Percentiles rank a stretch among this genome's conserved stretches.
Conservation (phyloP, 2,113 vertebrate species). For the Sander vitreus region DNA sequence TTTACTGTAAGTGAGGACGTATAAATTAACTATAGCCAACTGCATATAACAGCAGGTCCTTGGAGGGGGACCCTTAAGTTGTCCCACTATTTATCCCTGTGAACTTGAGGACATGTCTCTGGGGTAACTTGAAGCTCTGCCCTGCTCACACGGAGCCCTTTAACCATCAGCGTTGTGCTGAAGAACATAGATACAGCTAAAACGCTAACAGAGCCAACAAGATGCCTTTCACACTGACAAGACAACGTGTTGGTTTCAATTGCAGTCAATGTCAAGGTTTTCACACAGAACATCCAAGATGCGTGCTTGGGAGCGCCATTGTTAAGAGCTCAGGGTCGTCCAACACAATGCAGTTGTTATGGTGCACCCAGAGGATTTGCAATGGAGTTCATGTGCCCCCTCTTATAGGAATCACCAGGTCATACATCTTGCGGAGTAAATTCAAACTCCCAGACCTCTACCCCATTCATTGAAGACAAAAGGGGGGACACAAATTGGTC, state of each 20-base stretch:
- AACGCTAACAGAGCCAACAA: conserved; percentile 44
- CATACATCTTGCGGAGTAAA: conserved; percentile 83
- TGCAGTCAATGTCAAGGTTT: conserved; percentile 70
- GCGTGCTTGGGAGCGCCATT: conserved; percentile 49
- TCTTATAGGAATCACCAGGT: conserved; percentile 70
- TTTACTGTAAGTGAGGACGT: background rate
- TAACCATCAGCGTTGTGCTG: conserved; percentile 22
- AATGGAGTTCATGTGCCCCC: conserved; percentile 65
- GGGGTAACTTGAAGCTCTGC: conserved; percentile 22
- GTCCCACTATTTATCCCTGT: conserved; percentile 28
- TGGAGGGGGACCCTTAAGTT: background rate
- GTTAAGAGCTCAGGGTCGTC: conserved; percentile 65
- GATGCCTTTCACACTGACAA: conserved; percentile 51
- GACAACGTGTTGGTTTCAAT: conserved; percentile 59
- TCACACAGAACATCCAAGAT: conserved; percentile 52
- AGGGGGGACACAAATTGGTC: conserved; percentile 87
- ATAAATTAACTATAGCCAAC: background rate
- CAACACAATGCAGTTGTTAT: conserved; percentile 72
- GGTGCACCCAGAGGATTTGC: conserved; percentile 72
- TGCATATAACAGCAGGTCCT: background rate
- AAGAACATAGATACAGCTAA: conserved; percentile 23
- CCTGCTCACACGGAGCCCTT: conserved; percentile 23
- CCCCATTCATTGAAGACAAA: conserved; percentile 84
- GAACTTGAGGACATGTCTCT: conserved; percentile 49
- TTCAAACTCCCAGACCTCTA: conserved; percentile 79